Evolutionary conservation across 2,113 vertebrate genomes (phyloP).

Genomic region (Psittacula cyanocephala): DNA sequence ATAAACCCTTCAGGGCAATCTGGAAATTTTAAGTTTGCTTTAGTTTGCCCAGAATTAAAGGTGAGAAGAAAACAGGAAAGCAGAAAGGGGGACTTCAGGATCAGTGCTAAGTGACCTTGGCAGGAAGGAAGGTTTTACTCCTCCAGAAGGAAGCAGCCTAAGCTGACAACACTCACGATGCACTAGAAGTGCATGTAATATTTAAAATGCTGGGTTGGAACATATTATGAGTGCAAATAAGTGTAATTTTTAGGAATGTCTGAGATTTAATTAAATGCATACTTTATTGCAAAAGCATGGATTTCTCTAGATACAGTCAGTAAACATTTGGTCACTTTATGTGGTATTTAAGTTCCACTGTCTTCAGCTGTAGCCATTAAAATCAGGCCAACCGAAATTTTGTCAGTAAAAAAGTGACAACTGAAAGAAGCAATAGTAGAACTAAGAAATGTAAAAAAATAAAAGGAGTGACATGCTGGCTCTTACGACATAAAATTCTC

Average conservation of each 20-base stretch:
- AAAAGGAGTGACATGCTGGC: background rate
- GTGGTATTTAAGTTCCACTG: background rate
- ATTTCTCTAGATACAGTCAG: background rate
- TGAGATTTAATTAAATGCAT: background rate
- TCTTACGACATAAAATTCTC: background rate
- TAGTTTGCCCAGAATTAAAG: background rate
- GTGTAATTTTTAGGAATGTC: background rate
- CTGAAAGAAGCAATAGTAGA: background rate
- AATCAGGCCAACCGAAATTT: background rate
- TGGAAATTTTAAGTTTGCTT: conserved; percentile 27
- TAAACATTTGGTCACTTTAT: background rate
- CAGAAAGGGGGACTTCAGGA: background rate
- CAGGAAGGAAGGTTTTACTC: conserved; percentile 5
- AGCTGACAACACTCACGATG: background rate
- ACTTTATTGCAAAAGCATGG: background rate
- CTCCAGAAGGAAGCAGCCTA: background rate
- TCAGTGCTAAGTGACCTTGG: conserved; percentile 42
- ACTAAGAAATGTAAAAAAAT: background rate
- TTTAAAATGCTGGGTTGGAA: background rate
- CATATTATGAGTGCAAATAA: background rate
- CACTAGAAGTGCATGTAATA: background rate
- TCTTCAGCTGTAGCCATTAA: background rate
- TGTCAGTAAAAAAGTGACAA: background rate
- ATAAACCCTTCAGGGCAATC: conserved; percentile 2
- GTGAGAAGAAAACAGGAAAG: background rate